Evolutionary conservation across 2,113 vertebrate genomes (phyloP).

Genomic region (Oreochromis spilurus): DNA sequence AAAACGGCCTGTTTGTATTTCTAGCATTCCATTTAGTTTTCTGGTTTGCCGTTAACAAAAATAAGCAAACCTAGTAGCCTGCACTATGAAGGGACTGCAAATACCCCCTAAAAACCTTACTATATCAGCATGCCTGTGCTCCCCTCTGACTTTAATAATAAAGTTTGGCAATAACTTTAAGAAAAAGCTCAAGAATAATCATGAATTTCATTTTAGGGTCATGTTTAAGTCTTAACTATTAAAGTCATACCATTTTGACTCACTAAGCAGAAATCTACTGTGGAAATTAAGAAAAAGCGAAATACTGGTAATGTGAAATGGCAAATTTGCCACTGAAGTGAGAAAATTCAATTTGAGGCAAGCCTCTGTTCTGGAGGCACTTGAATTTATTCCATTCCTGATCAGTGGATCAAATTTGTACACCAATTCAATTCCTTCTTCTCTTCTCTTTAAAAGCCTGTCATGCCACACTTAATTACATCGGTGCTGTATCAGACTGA

Average conservation of each 20-base stretch:
- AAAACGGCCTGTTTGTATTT: rapidly evolving
- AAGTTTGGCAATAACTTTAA: slow-evolving; percentile 27
- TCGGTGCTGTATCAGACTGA: slow-evolving; percentile 41
- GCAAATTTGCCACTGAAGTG: slow-evolving; percentile 57
- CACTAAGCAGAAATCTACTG: slow-evolving; percentile 48
- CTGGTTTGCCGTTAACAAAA: not conserved
- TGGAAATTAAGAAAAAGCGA: slow-evolving; percentile 43
- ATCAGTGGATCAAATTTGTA: slow-evolving; percentile 68
- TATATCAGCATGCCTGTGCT: not conserved
- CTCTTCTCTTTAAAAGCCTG: slow-evolving; percentile 60
- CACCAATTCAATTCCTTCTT: slow-evolving; percentile 58
- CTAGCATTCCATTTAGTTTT: not conserved
- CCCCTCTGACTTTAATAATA: not conserved
- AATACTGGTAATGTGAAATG: slow-evolving; percentile 38
- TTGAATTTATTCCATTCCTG: slow-evolving; percentile 54
- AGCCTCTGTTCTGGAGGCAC: slow-evolving; percentile 46
- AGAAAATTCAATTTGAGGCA: slow-evolving; percentile 64
- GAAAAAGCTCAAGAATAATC: not conserved
- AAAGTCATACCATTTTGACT: slow-evolving; percentile 33
- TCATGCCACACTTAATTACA: slow-evolving; percentile 67
- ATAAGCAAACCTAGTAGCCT: not conserved
- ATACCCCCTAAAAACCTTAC: not conserved
- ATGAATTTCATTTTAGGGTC: slow-evolving; percentile 1
- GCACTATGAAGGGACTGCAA: not conserved
- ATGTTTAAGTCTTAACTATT: slow-evolving; percentile 27